Evolutionary conservation across 2,113 vertebrate genomes (phyloP).

Genomic region (Platichthys flesus): DNA sequence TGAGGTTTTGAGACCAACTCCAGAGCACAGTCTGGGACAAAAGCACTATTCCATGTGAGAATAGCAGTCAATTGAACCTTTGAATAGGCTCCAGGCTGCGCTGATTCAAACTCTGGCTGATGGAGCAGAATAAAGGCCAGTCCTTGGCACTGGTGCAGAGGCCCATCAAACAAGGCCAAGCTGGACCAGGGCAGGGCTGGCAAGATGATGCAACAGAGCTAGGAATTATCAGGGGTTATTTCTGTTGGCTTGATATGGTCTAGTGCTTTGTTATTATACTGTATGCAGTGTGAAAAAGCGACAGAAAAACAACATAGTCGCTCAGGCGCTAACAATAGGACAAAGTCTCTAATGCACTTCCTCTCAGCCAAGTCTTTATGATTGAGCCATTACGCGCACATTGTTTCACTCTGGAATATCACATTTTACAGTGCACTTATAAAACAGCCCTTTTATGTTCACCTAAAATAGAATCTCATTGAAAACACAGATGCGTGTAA

Average conservation of each 20-base stretch:
- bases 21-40: constrained; percentile 64
- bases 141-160: constrained; percentile 64
- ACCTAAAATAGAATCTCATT: constrained; percentile 68
- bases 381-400: constrained; percentile 55
- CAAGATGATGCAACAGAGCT: constrained; percentile 56
- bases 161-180: constrained; percentile 73
- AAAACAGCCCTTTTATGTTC: constrained; percentile 73
- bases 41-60: constrained; percentile 74
- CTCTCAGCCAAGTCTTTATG: constrained; percentile 64
- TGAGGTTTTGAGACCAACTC: constrained; percentile 61
- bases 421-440: constrained; percentile 72
- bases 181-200: constrained; percentile 62
- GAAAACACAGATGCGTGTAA: constrained; percentile 78
- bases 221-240: constrained; percentile 63
- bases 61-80: constrained; percentile 70
- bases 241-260: constrained; percentile 45
- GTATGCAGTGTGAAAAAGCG: constrained; percentile 49
- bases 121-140: constrained; percentile 75
- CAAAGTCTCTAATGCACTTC: constrained; percentile 45
- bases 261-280: constrained; percentile 56
- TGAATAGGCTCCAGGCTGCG: constrained; percentile 77
- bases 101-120: constrained; percentile 76
- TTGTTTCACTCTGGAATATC: constrained; percentile 71
- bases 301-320: constrained; percentile 20
- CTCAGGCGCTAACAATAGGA: constrained; percentile 41